These are phyloP conservation scores for Emydura subglobosa DNA, from an alignment of 2,113 vertebrate species.

Conservation along the genomic window DNA sequence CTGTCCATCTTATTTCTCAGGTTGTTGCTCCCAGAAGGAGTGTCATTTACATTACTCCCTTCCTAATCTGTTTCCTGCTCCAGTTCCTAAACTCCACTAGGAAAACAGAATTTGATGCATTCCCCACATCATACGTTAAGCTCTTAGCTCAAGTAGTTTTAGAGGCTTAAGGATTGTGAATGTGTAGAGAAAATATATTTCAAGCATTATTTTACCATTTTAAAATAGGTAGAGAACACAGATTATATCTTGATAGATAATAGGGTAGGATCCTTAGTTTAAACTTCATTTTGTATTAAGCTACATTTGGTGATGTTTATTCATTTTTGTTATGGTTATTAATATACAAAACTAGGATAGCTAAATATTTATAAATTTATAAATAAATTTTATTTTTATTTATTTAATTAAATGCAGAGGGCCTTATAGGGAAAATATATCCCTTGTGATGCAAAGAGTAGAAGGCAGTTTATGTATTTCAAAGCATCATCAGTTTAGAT, in stretches of 20 bases:
- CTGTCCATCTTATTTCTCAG: constrained; percentile 8
- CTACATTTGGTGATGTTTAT: not conserved
- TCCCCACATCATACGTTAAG: not conserved
- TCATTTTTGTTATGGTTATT: not conserved
- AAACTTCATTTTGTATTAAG: not conserved
- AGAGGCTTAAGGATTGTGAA: not conserved
- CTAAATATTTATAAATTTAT: not conserved
- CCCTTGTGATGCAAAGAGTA: not conserved
- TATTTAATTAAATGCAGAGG: constrained; percentile 5
- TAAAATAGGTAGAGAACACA: not conserved
- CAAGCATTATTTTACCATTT: not conserved
- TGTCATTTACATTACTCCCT: not conserved
- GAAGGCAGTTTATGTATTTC: not conserved
- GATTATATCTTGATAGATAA: not conserved
- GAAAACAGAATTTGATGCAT: not conserved
- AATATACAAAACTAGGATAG: not conserved
- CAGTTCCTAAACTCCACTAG: not conserved
- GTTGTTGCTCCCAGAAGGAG: not conserved
- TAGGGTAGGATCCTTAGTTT: not conserved
- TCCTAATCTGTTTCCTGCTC: not conserved
- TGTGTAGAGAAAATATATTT: not conserved
- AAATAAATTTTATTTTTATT: not conserved
- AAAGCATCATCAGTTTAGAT: not conserved
- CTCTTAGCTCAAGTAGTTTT: not conserved
- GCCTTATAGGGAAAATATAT: not conserved